These are phyloP conservation scores for Pteronura brasiliensis DNA, from an alignment of 2,113 vertebrate species.

Conservation along the genomic window DNA sequence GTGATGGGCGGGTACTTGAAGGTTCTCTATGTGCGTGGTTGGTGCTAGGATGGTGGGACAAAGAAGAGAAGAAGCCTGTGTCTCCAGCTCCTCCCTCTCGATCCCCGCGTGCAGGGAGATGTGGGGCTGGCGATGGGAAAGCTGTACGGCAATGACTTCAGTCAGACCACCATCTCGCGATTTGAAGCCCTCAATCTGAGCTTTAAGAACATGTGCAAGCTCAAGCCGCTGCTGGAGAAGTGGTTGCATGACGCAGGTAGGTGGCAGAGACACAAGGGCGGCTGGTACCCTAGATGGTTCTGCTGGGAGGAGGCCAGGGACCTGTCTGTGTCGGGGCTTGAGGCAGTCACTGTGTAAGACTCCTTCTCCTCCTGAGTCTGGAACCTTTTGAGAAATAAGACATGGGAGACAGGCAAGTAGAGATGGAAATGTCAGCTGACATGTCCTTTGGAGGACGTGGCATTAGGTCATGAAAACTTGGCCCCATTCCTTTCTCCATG, in stretches of 20 bases:
- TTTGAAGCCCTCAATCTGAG: constrained; percentile 98
- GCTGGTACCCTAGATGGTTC: not conserved
- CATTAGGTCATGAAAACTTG: not conserved
- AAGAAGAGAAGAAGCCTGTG: accelerated
- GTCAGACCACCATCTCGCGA: constrained; percentile 98
- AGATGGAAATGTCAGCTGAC: not conserved
- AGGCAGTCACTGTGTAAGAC: not conserved
- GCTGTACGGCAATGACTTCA: constrained; percentile 98
- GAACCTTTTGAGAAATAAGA: not conserved
- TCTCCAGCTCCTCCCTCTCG: not conserved
- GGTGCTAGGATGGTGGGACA: not conserved
- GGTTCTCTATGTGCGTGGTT: not conserved
- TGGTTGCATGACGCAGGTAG: constrained; percentile 97
- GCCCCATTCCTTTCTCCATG: not conserved
- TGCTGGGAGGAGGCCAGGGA: not conserved
- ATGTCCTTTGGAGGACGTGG: not conserved
- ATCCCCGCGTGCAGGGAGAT: constrained; percentile 86
- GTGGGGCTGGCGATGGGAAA: constrained; percentile 99
- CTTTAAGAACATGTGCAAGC: constrained; percentile 99
- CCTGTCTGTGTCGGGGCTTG: not conserved
- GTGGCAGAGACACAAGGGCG: not conserved
- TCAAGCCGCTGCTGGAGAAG: constrained; percentile 97
- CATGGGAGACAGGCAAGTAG: not conserved
- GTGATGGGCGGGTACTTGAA: not conserved
- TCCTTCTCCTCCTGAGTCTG: not conserved